phyloP scores from a whole-genome alignment of 1,140 invertebrate genomes.

The Neoseiulus cucumeris region DNA sequence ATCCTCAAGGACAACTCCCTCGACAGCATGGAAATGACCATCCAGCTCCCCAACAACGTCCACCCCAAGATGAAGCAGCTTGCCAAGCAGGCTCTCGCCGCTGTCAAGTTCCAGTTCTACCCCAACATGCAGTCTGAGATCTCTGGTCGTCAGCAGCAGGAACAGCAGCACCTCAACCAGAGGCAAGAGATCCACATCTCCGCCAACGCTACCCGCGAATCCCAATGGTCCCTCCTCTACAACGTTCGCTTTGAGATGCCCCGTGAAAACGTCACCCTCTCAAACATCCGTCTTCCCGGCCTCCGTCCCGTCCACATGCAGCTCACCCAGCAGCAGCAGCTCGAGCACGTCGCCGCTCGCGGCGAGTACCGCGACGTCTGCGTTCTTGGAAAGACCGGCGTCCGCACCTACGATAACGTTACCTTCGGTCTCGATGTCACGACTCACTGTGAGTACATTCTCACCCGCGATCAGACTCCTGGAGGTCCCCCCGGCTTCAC shows the following conservation, averaged over 20 bases:
- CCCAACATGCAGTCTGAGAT: slow-evolving; percentile 5
- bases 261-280: not conserved
- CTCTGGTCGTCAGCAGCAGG: not conserved
- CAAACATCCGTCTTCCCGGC: not conserved
- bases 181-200: not conserved
- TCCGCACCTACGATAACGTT: not conserved
- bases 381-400: not conserved
- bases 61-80: not conserved
- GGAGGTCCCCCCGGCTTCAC: not conserved
- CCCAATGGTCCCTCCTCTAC: not conserved
- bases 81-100: not conserved
- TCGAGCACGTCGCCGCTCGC: not conserved
- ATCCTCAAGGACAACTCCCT: not conserved
- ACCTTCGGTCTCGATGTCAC: slow-evolving; percentile 5
- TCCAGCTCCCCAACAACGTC: not conserved
- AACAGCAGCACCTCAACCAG: not conserved
- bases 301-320: not conserved
- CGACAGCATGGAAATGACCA: not conserved
- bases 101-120: not conserved
- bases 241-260: slow-evolving; percentile 1
- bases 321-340: not conserved
- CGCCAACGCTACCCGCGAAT: not conserved
- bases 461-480: not conserved
- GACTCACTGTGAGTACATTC: not conserved
- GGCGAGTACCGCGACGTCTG: not conserved